phyloP scores from a whole-genome alignment of 2,888 invertebrate genomes.

The Terebella lapidaria region DNA sequence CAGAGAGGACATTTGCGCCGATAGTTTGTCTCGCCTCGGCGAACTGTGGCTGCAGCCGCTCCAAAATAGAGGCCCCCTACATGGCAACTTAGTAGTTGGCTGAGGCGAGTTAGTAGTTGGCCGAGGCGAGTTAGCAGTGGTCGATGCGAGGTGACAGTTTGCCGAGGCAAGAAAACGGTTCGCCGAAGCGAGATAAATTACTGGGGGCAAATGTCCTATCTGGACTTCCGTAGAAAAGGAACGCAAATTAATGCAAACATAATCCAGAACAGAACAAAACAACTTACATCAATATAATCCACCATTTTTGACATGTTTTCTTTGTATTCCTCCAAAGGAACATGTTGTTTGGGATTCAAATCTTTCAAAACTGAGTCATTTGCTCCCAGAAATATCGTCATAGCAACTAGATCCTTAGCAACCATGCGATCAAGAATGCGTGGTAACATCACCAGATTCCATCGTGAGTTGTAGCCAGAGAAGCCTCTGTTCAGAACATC shows the following conservation, averaged over 20 bases:
- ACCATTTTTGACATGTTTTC: not conserved
- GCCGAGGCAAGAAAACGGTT: too few relatives aligned
- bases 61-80: too few relatives aligned
- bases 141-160: too few relatives aligned
- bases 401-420: not conserved
- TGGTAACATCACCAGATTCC: not conserved
- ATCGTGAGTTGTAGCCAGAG: not conserved
- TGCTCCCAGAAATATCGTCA: not conserved
- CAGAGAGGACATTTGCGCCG: too few relatives aligned
- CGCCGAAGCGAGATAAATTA: too few relatives aligned
- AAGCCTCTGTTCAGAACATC: constrained; percentile 1
- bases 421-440: not conserved
- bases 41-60: too few relatives aligned
- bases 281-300: not conserved
- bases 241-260: not conserved
- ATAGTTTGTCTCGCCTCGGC: too few relatives aligned
- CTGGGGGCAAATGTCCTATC: too few relatives aligned
- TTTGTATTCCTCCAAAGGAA: not conserved
- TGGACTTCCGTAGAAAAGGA: too few relatives aligned
- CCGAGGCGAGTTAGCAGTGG: too few relatives aligned
- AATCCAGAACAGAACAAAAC: not conserved
- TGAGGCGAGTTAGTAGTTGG: too few relatives aligned
- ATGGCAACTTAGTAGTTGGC: too few relatives aligned
- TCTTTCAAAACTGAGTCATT: not conserved
- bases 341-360: not conserved